Conservation (phyloP, 92 coral and sea anemone species). For the Pocillopora grandis region DNA sequence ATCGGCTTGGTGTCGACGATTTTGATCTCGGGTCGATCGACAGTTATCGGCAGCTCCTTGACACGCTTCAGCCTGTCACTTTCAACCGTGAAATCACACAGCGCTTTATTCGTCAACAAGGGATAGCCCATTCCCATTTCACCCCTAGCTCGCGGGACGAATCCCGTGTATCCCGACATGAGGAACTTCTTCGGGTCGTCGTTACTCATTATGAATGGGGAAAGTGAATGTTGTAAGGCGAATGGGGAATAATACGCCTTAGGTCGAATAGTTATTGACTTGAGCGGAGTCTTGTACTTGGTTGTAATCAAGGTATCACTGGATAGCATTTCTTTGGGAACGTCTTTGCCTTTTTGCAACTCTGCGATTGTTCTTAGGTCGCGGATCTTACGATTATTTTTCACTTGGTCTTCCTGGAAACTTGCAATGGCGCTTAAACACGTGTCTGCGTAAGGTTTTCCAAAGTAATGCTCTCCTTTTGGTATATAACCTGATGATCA, state of each 20-base stretch:
- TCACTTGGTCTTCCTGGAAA: slow-evolving; percentile 80
- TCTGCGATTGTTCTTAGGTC: slow-evolving; percentile 85
- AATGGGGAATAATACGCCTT: slow-evolving; percentile 73
- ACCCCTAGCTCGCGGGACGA: slow-evolving; percentile 92
- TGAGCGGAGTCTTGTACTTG: slow-evolving; percentile 79
- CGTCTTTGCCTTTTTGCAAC: slow-evolving; percentile 77
- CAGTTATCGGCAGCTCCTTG: slow-evolving; percentile 76
- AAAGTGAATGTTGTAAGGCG: slow-evolving; percentile 90
- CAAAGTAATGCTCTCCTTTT: slow-evolving; percentile 93
- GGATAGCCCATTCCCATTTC: slow-evolving; percentile 94
- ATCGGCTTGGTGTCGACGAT: slow-evolving; percentile 84
- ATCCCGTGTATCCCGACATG: slow-evolving; percentile 99
- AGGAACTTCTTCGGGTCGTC: slow-evolving; percentile 88
- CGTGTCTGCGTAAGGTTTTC: slow-evolving; percentile 93
- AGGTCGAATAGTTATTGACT: slow-evolving; percentile 63
- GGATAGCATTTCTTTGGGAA: slow-evolving; percentile 67
- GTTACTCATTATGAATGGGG: slow-evolving; percentile 80
- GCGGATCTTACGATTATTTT: slow-evolving; percentile 66
- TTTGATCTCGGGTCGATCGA: slow-evolving; percentile 68
- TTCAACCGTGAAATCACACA: slow-evolving; percentile 85
- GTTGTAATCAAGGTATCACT: slow-evolving; percentile 64
- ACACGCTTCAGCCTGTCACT: slow-evolving; percentile 72
- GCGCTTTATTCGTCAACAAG: slow-evolving; percentile 81
- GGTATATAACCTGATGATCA: slow-evolving; percentile 81
- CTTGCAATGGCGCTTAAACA: slow-evolving; percentile 91